Evolutionary conservation across 2,113 vertebrate species (phyloP).

Genomic region (Pelecanus crispus): DNA sequence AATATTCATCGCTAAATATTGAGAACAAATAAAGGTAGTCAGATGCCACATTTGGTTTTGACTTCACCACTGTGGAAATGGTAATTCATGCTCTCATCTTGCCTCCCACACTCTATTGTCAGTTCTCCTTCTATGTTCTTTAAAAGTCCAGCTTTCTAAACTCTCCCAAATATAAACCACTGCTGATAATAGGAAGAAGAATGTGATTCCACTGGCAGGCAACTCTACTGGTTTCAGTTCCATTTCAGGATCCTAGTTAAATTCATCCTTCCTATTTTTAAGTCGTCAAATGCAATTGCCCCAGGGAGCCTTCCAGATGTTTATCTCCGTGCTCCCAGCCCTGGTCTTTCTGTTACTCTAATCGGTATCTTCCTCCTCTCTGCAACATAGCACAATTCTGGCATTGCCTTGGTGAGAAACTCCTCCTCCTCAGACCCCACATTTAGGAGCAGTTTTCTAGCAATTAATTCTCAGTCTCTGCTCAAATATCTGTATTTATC

Average conservation of each 20-base stretch:
- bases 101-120: background rate
- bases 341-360: constrained; percentile 5
- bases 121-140: background rate
- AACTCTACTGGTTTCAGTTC: background rate
- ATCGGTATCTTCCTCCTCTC: constrained; percentile 20
- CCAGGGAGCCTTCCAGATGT: constrained; percentile 33
- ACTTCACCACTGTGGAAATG: background rate
- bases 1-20: constrained; percentile 4
- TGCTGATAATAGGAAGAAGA: background rate
- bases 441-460: background rate
- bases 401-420: background rate
- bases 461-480: background rate
- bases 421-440: background rate
- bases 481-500: background rate
- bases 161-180: background rate
- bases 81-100: background rate
- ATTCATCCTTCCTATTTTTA: constrained; percentile 21
- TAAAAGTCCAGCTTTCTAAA: background rate
- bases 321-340: constrained; percentile 15
- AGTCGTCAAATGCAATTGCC: constrained; percentile 15
- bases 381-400: background rate
- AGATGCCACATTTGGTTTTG: background rate
- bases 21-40: background rate
- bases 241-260: background rate
- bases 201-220: background rate